Conservation (phyloP, 1,140 invertebrate genomes). For the Drosophila willistoni region DNA sequence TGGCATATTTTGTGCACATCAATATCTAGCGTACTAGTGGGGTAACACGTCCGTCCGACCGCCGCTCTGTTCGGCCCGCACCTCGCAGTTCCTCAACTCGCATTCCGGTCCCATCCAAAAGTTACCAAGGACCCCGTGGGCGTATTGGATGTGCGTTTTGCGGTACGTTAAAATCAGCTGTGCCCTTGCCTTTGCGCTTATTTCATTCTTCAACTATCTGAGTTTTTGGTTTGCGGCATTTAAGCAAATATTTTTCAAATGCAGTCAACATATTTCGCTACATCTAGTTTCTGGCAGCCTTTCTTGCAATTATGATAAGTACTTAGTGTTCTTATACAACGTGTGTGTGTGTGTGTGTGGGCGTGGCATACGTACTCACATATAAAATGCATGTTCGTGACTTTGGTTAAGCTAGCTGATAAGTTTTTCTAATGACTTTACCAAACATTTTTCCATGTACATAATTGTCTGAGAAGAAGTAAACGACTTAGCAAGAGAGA, state of each 20-base stretch:
- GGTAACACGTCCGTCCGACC: constrained; percentile 56
- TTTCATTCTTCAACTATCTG: constrained; percentile 74
- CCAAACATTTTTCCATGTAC: constrained; percentile 29
- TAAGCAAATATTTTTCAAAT: constrained; percentile 78
- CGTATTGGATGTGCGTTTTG: constrained; percentile 76
- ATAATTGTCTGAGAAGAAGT: neutral
- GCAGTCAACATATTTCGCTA: constrained; percentile 48
- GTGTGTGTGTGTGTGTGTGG: neutral
- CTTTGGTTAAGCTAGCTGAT: constrained; percentile 60
- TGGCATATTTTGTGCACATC: constrained; percentile 77
- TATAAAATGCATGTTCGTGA: constrained; percentile 43
- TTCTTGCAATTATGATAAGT: constrained; percentile 62
- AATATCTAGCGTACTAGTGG: constrained; percentile 79
- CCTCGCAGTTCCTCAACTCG: neutral
- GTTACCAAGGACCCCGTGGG: constrained; percentile 59
- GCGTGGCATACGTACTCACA: constrained; percentile 26
- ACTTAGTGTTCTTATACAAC: constrained; percentile 24
- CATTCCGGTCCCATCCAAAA: constrained; percentile 4
- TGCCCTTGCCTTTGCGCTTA: constrained; percentile 31
- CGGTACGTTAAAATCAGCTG: constrained; percentile 47
- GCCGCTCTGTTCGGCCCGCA: constrained; percentile 5
- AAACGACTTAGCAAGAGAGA: neutral
- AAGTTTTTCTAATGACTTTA: constrained; percentile 66
- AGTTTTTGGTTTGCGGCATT: constrained; percentile 79
- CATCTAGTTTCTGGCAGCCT: constrained; percentile 15